Evolutionary conservation across 1,140 invertebrate species (phyloP), one percentile per base, ranked within the genome.

Genomic region (Euwallacea similis): DNA sequence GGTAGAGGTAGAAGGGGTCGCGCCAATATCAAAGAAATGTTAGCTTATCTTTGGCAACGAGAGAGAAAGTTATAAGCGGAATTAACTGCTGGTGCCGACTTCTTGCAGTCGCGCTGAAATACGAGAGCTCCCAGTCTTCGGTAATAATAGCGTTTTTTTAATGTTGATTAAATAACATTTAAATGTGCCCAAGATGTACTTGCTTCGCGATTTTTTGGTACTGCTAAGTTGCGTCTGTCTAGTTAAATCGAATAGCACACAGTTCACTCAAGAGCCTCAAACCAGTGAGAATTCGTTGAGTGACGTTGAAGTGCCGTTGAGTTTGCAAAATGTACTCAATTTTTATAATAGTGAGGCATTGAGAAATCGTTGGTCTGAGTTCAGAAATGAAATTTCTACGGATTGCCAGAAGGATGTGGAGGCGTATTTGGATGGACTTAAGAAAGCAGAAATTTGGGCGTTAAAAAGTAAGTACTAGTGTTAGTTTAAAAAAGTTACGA

Each of bases 361-460:
- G 53, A 80, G 78, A 6, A 76, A 50, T 7, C 81, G 82, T 73
- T 86, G 84, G 84, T 58, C 71, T 9, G 76, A 79, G 47, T 79
- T 77, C 13, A 77, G 80, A 21, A 73, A 78, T 6, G 44, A 71
- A 0, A 63, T 86, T 0, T 79, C 77, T 2, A 56, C 42, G 7
- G 75, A 81, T 54, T 92, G 91, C 78, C 79, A 76, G 6, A 83
- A 85, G 55, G 87, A 91, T 62, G 81, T 91, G 78, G 84, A 85
- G 55, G 80, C 84, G 21, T 92, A 90, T 78, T 81, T 91, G 42
- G 80, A 85, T 7, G 90, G 86, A 13, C 79, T 91, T 9, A 81
- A 79, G 21, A 84, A 84, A n/a, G 83, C 85, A 53, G 84, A 86
- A 65, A 81, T 87, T 47, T 92, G 91, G 91, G 90, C 91, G 1